phyloP scores from a whole-genome alignment of 2,113 vertebrate species.

The Myocastor coypus region DNA sequence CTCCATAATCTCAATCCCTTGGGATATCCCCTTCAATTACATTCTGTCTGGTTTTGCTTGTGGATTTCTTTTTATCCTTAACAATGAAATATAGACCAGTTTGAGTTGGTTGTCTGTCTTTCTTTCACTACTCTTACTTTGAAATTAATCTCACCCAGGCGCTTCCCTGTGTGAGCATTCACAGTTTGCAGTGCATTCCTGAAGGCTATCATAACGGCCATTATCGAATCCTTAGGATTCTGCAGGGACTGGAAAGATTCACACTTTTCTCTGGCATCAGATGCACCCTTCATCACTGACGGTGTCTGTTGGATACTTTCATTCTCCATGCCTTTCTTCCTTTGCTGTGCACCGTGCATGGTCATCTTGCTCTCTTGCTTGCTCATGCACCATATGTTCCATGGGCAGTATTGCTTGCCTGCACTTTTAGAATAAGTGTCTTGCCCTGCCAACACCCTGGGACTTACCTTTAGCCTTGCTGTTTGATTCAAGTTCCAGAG shows the following conservation, averaged over 20 bases:
- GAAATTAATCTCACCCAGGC: background rate
- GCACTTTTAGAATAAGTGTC: background rate
- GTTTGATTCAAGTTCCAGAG: background rate
- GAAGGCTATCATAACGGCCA: accelerated
- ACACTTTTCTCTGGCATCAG: accelerated
- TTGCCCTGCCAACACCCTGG: background rate
- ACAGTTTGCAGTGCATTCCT: accelerated
- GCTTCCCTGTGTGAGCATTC: no score
- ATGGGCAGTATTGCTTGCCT: background rate
- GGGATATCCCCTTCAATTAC: background rate
- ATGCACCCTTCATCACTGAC: accelerated
- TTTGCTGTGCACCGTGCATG: background rate
- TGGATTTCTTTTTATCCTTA: background rate
- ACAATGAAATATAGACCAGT: background rate
- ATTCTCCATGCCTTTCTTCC: background rate
- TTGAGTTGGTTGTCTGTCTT: background rate
- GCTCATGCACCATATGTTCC: accelerated
- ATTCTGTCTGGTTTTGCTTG: background rate
- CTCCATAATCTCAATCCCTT: background rate
- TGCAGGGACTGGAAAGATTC: no score
- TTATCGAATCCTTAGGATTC: accelerated
- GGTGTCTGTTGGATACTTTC: background rate
- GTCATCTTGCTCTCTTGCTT: background rate
- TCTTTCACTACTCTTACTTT: background rate
- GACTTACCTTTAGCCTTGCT: background rate